Evolutionary conservation across 2,113 vertebrate species (phyloP).

Genomic region (Corythornis vintsioides): DNA sequence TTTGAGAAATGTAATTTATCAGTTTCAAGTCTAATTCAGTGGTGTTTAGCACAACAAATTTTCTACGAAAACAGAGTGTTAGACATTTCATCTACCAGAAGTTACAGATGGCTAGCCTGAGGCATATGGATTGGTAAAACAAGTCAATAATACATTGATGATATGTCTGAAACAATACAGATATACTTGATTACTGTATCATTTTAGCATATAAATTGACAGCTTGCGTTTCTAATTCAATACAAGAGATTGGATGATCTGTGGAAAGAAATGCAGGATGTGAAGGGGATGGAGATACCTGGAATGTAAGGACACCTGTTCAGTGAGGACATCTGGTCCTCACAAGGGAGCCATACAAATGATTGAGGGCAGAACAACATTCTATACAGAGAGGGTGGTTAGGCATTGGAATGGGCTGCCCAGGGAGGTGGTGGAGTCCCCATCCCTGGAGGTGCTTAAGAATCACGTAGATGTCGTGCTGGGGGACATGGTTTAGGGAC

Average conservation of each 20-base stretch:
- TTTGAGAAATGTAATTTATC: background rate
- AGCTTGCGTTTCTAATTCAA: background rate
- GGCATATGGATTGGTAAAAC: background rate
- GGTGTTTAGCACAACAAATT: background rate
- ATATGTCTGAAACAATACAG: background rate
- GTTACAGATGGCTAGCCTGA: background rate
- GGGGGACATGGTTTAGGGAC: no score
- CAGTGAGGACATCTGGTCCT: background rate
- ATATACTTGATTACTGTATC: background rate
- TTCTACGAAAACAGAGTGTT: background rate
- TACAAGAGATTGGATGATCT: background rate
- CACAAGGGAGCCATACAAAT: no score
- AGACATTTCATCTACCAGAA: background rate
- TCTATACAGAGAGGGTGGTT: no score
- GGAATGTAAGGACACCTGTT: background rate
- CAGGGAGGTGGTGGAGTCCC: no score
- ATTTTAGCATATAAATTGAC: background rate
- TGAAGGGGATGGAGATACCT: background rate
- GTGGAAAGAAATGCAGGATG: background rate
- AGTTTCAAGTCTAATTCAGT: background rate
- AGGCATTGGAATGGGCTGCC: no score
- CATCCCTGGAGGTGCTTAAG: no score
- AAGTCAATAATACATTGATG: background rate
- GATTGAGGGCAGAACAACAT: no score
- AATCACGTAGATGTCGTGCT: no score